Base-by-base conservation (phyloP, 2,888 invertebrate species). In the Eucera pruinosa region DNA sequence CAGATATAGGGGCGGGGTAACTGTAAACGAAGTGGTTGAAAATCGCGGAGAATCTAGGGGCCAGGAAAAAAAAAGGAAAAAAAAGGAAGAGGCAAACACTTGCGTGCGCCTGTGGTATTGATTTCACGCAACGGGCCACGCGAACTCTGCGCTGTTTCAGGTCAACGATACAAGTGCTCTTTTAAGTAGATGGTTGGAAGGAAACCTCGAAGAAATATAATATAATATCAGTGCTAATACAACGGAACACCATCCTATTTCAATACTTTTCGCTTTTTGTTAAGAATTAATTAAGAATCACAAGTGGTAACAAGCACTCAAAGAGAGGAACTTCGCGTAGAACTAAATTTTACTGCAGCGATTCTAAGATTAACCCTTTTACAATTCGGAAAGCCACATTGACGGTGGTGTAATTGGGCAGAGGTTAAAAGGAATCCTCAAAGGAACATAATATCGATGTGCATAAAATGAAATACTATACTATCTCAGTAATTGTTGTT, bases 121-220 rank as follows among this genome's bases (percentile, higher is more conserved):
- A 86, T 86, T 81, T 80, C 69, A 86, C 86, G 85, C 86, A 86
- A 81, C 71, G 78, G 43, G 61, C 77, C 85, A 86, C 77, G 86
- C 86, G 82, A 86, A 68, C 62, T 45, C 65, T 45, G 62, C 66
- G 68, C 69, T 47, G 71, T 73, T 78, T 60, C 75, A 69, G 70
- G 73, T 60, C 78, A 75, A 72, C 75, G 73, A 65, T 75, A 75
- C 75, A 72, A 75, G 65, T 65, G 41, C 54, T 43, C 47, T 60
- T 55, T 65, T 65, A 60, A 72, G 72, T 47, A 55, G 54, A 60
- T 60, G 25, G 58, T 25, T 33, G 27, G 45, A 60, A 71, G 65
- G 39, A 75, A 64, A 72, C 41, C 48, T 64, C n/a, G 20, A 36
- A 48, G 70, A 36, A 65, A 61, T 39, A 61, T 54, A 65, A 61